Evolutionary conservation across 2,113 vertebrate species (phyloP).

Genomic region (Mionectes macconnelli): DNA sequence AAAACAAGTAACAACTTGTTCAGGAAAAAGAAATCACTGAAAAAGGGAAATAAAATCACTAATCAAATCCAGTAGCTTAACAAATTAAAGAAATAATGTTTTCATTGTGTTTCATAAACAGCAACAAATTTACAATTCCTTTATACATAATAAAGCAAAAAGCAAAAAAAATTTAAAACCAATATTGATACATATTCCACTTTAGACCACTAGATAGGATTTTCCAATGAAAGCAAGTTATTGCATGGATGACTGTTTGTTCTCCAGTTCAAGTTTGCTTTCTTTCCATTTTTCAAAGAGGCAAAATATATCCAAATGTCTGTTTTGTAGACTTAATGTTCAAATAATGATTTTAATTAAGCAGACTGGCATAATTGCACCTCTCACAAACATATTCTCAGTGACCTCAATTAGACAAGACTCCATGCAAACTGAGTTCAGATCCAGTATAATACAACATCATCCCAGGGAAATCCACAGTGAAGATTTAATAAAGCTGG

Average conservation of each 20-base stretch:
- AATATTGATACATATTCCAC: not conserved
- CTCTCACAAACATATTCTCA: not conserved
- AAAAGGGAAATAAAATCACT: not conserved
- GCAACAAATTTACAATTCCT: not conserved
- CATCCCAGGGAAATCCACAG: not conserved
- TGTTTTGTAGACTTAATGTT: not conserved
- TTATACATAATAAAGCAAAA: not conserved
- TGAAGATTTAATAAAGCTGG: not conserved
- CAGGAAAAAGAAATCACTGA: not conserved
- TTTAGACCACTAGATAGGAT: not conserved
- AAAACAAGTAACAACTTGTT: not conserved
- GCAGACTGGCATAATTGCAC: not conserved
- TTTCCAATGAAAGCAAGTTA: not conserved
- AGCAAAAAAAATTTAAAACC: rapidly evolving
- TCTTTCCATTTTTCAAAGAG: not conserved
- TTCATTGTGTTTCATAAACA: not conserved
- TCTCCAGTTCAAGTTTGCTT: not conserved
- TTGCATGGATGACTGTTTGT: not conserved
- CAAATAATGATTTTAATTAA: not conserved
- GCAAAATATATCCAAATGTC: not conserved
- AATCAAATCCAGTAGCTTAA: not conserved
- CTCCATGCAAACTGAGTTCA: not conserved
- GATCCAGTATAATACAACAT: not conserved
- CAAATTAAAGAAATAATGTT: not conserved
- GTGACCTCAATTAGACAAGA: not conserved